A percentile compares a stretch with the other conserved stretches of the same genome.
Evolutionary conservation across 1,140 invertebrate genomes (phyloP).

Genomic region (Magallana ariakensis): DNA sequence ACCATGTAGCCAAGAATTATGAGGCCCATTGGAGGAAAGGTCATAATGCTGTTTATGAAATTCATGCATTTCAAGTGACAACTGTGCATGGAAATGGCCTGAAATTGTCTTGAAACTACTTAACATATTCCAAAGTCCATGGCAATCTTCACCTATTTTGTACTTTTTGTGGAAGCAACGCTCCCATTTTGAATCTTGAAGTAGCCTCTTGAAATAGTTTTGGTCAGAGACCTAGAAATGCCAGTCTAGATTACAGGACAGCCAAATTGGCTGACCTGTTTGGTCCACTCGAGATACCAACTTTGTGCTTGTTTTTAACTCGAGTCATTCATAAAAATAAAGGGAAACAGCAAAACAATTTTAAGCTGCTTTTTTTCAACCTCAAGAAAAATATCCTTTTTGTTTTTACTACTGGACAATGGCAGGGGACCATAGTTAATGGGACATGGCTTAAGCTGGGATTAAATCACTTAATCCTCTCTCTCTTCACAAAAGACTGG

Average conservation of each 20-base stretch:
- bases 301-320: not conserved
- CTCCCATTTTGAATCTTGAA: not conserved
- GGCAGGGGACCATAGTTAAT: not conserved
- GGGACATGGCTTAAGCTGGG: not conserved
- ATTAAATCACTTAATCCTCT: constrained; percentile 6
- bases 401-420: not conserved
- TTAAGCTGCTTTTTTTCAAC: not conserved
- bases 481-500: not conserved
- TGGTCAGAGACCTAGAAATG: not conserved
- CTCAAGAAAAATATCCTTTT: not conserved
- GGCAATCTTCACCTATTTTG: not conserved
- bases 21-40: not conserved
- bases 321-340: constrained; percentile 4
- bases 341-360: not conserved
- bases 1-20: not conserved
- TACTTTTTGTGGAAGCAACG: not conserved
- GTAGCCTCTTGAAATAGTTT: constrained; percentile 19
- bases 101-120: not conserved
- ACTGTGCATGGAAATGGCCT: not conserved
- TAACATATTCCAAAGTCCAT: not conserved
- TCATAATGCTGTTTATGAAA: not conserved
- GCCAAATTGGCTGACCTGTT: not conserved
- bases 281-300: not conserved
- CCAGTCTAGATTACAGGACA: not conserved
- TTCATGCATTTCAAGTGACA: constrained; percentile 3